These are phyloP conservation scores for Peromyscus californicus DNA, from an alignment of 2,113 vertebrate species.

Conservation along the genomic window DNA sequence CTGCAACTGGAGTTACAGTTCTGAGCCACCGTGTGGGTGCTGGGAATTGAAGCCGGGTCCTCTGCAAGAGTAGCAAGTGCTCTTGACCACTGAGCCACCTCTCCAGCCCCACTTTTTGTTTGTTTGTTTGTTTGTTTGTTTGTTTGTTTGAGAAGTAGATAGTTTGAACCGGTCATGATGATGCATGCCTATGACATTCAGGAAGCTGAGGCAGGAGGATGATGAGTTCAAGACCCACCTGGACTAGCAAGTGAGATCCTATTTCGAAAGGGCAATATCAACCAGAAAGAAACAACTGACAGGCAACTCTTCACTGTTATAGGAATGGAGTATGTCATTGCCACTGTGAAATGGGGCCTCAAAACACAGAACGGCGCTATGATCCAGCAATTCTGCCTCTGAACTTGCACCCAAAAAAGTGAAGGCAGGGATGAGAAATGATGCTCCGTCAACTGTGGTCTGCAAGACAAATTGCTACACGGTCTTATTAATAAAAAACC, in stretches of 20 bases:
- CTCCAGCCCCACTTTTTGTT: neutral
- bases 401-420: neutral
- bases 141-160: neutral
- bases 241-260: neutral
- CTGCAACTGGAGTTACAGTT: neutral
- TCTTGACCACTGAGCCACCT: neutral
- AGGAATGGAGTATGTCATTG: neutral
- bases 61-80: neutral
- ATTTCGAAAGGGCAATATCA: neutral
- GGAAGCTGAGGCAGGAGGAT: neutral
- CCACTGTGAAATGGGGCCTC: neutral
- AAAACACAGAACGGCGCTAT: fast-evolving
- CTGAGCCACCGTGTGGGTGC: neutral
- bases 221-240: neutral
- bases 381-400: neutral
- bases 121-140: neutral
- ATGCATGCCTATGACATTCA: neutral
- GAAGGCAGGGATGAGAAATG: neutral
- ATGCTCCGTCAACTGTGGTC: neutral
- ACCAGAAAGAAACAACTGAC: neutral
- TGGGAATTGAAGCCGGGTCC: too few relatives aligned
- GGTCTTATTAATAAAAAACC: too few relatives aligned
- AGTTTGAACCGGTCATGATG: neutral
- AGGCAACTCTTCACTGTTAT: neutral
- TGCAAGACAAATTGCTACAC: too few relatives aligned